Percentiles rank a stretch among this genome's conserved stretches.
phyloP scores from a whole-genome alignment of 2,113 vertebrate species.

The Piaya cayana region DNA sequence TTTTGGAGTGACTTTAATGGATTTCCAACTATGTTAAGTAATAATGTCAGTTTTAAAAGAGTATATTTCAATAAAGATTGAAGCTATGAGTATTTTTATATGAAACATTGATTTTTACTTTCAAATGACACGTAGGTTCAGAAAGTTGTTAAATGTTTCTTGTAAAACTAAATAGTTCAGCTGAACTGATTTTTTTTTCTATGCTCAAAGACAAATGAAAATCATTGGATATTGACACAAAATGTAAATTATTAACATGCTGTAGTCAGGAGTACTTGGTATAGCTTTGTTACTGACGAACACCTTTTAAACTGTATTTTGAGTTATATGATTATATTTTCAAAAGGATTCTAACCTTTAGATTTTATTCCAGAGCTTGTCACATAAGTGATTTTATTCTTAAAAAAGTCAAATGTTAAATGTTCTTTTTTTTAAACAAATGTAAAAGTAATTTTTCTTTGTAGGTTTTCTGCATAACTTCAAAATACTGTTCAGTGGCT shows the following conservation, averaged over 20 bases:
- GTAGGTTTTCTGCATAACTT: neutral
- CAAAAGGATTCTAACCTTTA: neutral
- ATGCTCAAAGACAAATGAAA: neutral
- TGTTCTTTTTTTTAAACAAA: neutral
- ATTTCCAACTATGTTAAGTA: neutral
- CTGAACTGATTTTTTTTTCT: neutral
- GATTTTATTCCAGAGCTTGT: neutral
- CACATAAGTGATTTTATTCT: neutral
- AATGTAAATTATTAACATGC: neutral
- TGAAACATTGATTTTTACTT: neutral
- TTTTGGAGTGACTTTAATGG: neutral
- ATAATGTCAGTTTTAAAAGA: neutral
- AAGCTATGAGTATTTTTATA: neutral
- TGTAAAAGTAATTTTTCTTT: neutral
- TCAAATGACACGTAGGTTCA: neutral
- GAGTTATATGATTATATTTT: neutral
- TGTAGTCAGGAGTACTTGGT: neutral
- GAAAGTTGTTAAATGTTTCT: neutral
- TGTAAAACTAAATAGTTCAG: neutral
- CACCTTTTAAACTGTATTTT: neutral
- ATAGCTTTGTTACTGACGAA: neutral
- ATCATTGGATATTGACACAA: neutral
- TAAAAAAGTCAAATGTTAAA: neutral
- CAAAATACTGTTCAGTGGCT: neutral
- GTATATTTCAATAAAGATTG: neutral